phyloP scores from a whole-genome alignment of 2,888 invertebrate species.

The Papilio elwesi region DNA sequence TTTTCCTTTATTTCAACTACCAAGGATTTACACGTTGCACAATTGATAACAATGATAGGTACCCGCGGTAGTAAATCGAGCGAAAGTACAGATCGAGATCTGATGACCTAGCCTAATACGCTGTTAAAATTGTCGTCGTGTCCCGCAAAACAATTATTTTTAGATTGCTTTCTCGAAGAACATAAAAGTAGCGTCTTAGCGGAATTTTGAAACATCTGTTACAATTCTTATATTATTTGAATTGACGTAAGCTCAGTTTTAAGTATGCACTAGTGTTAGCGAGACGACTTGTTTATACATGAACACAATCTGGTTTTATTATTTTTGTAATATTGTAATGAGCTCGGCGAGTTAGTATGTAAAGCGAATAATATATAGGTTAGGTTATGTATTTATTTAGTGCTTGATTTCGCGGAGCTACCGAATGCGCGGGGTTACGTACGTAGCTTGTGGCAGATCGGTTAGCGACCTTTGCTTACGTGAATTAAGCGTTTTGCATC shows the following conservation, averaged over 20 bases:
- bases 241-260: conserved; percentile 50
- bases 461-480: conserved; percentile 60
- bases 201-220: conserved; percentile 51
- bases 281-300: conserved; percentile 55
- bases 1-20: conserved; percentile 50
- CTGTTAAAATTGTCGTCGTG: conserved; percentile 61
- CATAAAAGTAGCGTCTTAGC: conserved; percentile 51
- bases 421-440: conserved; percentile 53
- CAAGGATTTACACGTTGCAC: conserved; percentile 55
- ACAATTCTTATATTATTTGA: conserved; percentile 46
- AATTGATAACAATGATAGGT: conserved; percentile 60
- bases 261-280: conserved; percentile 51
- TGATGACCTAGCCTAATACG: conserved; percentile 79
- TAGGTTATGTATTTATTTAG: conserved; percentile 64
- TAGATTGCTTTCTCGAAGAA: conserved; percentile 70
- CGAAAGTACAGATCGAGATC: conserved; percentile 64
- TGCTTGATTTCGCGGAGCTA: conserved; percentile 62
- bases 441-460: conserved; percentile 53
- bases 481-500: conserved; percentile 26
- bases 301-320: conserved; percentile 51
- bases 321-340: conserved; percentile 53
- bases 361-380: conserved; percentile 52
- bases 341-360: conserved; percentile 49
- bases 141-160: conserved; percentile 65
- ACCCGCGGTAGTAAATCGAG: conserved; percentile 60